Evolutionary conservation across 2,888 invertebrate species (phyloP).

Genomic region (Nomada fucata): DNA sequence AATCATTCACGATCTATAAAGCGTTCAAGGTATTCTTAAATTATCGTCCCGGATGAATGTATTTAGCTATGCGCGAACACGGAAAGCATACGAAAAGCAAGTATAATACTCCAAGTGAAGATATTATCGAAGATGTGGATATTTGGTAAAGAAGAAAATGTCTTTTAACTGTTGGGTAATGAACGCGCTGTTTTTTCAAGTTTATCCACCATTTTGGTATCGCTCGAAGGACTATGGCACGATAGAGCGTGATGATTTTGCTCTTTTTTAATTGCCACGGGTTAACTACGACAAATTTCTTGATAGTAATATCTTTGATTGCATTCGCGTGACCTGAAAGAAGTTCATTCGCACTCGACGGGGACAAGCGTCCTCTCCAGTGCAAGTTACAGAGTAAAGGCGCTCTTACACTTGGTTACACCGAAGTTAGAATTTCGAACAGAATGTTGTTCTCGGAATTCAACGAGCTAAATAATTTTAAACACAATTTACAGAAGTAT

Average conservation of each 20-base stretch:
- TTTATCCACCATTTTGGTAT: not conserved
- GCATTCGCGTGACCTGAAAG: constrained; percentile 38
- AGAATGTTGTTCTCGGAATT: not conserved
- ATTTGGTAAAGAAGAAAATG: not conserved
- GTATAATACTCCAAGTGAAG: not conserved
- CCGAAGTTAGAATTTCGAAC: not conserved
- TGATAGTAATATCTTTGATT: constrained; percentile 28
- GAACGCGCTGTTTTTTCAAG: not conserved
- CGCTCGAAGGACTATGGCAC: not conserved
- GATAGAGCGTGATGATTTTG: not conserved
- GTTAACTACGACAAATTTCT: constrained; percentile 31
- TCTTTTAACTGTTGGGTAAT: not conserved
- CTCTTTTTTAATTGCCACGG: constrained; percentile 1
- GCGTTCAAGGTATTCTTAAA: constrained; percentile 21
- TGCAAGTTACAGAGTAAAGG: constrained; percentile 31
- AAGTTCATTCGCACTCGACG: constrained; percentile 40
- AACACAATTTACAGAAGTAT: too few species aligned
- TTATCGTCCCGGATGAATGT: constrained; percentile 13
- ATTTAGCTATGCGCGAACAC: constrained; percentile 7
- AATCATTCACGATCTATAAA: constrained; percentile 40
- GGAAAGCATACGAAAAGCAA: not conserved
- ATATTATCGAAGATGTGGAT: not conserved
- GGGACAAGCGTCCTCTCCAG: constrained; percentile 6
- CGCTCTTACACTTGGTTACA: not conserved
- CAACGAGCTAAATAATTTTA: not conserved